Evolutionary conservation across 2,797 vertebrate genomes (phyloP).

Genomic region (Acanthiza pusilla): DNA sequence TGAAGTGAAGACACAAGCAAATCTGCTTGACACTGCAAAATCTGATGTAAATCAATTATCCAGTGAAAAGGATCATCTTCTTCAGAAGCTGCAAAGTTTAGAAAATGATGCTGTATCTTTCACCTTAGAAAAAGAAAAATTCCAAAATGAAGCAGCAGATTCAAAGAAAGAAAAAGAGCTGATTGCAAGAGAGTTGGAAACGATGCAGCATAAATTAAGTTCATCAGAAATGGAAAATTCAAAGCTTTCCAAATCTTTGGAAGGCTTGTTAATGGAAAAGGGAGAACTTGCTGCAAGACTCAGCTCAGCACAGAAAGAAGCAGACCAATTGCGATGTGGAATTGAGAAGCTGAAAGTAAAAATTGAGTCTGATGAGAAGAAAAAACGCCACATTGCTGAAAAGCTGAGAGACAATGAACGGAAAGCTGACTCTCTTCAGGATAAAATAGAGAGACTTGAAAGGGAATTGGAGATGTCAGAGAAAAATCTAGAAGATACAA

Average conservation of each 20-base stretch:
- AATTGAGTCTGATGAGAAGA: constrained; percentile 89
- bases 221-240: constrained; percentile 76
- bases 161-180: constrained; percentile 76
- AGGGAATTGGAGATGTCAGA: constrained; percentile 83
- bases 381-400: constrained; percentile 75
- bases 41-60: constrained; percentile 61
- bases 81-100: constrained; percentile 71
- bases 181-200: constrained; percentile 72
- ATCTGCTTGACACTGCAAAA: constrained; percentile 69
- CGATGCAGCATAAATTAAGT: constrained; percentile 74
- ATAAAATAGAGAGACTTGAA: constrained; percentile 79
- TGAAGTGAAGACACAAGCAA: constrained; percentile 73
- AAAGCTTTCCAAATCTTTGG: constrained; percentile 77
- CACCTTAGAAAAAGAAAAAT: constrained; percentile 64
- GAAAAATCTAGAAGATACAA: constrained; percentile 82
- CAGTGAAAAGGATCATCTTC: constrained; percentile 72
- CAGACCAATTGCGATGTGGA: constrained; percentile 79
- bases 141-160: constrained; percentile 71
- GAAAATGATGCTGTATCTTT: constrained; percentile 67
- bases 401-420: constrained; percentile 81
- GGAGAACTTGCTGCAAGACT: constrained; percentile 83
- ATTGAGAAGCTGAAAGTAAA: constrained; percentile 90
- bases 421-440: constrained; percentile 71
- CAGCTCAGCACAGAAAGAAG: constrained; percentile 83
- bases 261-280: constrained; percentile 84